Evolutionary conservation across 2,888 invertebrate genomes (phyloP).

Genomic region (Margaritifera margaritifera): DNA sequence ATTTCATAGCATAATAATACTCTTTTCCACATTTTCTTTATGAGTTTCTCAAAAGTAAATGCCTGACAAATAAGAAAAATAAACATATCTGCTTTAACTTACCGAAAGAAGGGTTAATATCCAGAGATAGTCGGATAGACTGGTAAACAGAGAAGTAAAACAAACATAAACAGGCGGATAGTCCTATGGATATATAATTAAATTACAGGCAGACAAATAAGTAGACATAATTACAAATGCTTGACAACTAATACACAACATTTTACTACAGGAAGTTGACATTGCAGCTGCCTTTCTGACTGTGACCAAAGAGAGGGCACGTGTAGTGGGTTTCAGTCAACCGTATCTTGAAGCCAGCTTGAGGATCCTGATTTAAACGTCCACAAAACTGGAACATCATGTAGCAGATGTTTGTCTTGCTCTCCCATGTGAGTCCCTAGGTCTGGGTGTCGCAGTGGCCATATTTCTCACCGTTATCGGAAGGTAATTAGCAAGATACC

Average conservation of each 20-base stretch:
- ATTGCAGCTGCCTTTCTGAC: conserved; percentile 39
- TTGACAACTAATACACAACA: too few relatives aligned
- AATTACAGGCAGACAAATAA: too few relatives aligned
- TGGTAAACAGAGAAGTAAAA: neutral
- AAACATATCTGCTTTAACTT: too few relatives aligned
- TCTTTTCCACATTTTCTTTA: too few relatives aligned
- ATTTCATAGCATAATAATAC: too few relatives aligned
- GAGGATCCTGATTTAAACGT: conserved; percentile 31
- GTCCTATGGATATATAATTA: too few relatives aligned
- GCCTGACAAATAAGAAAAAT: too few relatives aligned
- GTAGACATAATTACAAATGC: too few relatives aligned
- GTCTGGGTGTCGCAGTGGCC: conserved; percentile 30
- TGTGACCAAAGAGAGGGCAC: conserved; percentile 22
- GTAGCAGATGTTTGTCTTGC: conserved; percentile 12
- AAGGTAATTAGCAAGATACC: neutral
- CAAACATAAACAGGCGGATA: too few relatives aligned
- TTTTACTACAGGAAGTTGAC: conserved; percentile 25
- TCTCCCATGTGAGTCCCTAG: conserved; percentile 17
- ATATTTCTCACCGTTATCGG: neutral
- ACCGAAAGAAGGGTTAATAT: too few relatives aligned
- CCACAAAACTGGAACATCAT: conserved; percentile 10
- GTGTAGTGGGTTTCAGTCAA: conserved; percentile 29
- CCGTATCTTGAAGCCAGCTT: conserved; percentile 33
- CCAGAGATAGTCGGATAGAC: too few relatives aligned
- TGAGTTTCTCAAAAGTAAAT: too few relatives aligned